These are phyloP conservation scores for Carapus acus DNA, from an alignment of 2,797 vertebrate genomes.

Conservation along the genomic window DNA sequence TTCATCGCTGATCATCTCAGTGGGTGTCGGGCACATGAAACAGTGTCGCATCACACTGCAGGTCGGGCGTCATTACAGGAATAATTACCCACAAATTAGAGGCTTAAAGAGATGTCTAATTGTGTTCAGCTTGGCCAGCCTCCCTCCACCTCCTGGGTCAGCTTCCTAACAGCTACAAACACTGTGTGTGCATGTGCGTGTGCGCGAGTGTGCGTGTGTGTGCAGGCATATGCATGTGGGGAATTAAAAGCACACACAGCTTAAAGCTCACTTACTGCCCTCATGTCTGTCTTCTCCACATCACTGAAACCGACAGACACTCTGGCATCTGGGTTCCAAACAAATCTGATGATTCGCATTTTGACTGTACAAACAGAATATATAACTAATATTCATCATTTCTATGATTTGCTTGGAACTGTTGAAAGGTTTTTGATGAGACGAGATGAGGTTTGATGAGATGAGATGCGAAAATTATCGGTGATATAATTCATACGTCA, in stretches of 20 bases:
- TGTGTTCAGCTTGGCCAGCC: slow-evolving; percentile 25
- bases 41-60: slow-evolving; percentile 11
- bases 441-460: no score
- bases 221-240: not conserved
- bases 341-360: no score
- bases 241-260: slow-evolving; percentile 51
- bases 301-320: slow-evolving; percentile 29
- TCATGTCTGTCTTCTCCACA: slow-evolving; percentile 37
- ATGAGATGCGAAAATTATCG: no score
- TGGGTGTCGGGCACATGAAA: slow-evolving; percentile 3
- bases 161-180: slow-evolving; percentile 28
- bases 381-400: not conserved
- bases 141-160: slow-evolving; percentile 20
- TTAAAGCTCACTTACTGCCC: slow-evolving; percentile 45
- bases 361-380: no score
- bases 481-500: no score
- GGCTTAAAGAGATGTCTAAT: slow-evolving; percentile 31
- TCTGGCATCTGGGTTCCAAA: no score
- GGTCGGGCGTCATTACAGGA: slow-evolving; percentile 18
- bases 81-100: slow-evolving; percentile 26
- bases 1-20: slow-evolving; percentile 4
- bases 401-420: slow-evolving; percentile 2
- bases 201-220: no score
- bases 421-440: no score
- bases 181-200: no score